A percentile compares a stretch with the other conserved stretches of the same genome.
Evolutionary conservation across 2,113 vertebrate genomes (phyloP).

Genomic region (Corythoichthys haematopterus): DNA sequence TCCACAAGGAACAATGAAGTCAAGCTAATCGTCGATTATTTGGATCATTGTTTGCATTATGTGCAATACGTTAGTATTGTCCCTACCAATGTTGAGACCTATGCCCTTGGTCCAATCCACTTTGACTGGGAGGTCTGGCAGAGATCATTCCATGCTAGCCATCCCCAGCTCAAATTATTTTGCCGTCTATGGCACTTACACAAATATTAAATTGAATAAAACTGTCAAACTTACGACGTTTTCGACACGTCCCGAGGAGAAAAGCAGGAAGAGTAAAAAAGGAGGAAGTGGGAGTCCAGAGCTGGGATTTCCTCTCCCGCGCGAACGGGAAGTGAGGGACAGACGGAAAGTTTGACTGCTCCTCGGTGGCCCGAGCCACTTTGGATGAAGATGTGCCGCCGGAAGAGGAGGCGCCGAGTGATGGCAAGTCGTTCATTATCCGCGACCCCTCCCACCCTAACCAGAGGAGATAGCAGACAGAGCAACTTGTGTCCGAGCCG

Average conservation of each 20-base stretch:
- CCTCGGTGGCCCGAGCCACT: slow-evolving; percentile 1
- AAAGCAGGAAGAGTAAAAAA: slow-evolving; percentile 45
- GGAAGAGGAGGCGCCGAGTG: slow-evolving; percentile 9
- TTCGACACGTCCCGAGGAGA: slow-evolving; percentile 30
- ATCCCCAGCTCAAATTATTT: no score
- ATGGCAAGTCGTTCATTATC: slow-evolving; percentile 32
- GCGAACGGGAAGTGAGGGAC: not conserved
- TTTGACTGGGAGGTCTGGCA: no score
- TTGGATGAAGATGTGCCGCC: slow-evolving; percentile 1
- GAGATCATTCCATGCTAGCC: no score
- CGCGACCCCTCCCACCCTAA: slow-evolving; percentile 31
- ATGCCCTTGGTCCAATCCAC: no score
- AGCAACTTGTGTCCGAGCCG: slow-evolving; percentile 66
- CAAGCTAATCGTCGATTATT: no score
- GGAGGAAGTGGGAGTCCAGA: slow-evolving; percentile 61
- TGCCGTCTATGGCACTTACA: no score
- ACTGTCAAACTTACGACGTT: not conserved
- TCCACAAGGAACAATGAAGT: no score
- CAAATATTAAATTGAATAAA: not conserved
- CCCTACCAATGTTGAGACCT: no score
- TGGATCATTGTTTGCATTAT: no score
- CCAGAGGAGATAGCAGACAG: slow-evolving; percentile 63
- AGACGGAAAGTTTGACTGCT: slow-evolving; percentile 9
- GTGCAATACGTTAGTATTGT: no score
- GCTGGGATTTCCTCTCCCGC: slow-evolving; percentile 58